Conservation (phyloP, 2,888 invertebrate species). For the Ophraella communa region DNA sequence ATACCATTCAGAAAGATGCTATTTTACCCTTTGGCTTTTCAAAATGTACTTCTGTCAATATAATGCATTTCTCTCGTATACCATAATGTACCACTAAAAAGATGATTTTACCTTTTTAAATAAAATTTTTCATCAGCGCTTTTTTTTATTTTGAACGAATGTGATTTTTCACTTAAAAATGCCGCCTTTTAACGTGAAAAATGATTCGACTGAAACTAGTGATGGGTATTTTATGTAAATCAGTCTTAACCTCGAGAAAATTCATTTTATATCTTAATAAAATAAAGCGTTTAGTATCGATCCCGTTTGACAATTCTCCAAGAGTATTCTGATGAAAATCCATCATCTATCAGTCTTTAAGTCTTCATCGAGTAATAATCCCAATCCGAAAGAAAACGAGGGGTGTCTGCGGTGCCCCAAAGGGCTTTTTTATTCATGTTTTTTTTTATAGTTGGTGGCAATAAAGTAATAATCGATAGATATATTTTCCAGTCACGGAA, state of each 20-base stretch:
- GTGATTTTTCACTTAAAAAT: background rate
- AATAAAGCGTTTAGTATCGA: background rate
- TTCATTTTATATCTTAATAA: background rate
- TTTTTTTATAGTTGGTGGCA: conserved; percentile 38
- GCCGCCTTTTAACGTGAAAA: too few relatives aligned
- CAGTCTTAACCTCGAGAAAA: background rate
- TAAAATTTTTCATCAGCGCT: too few relatives aligned
- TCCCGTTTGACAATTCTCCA: conserved; percentile 7
- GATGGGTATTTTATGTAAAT: background rate
- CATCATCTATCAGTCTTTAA: conserved; percentile 18
- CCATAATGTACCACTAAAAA: too few relatives aligned
- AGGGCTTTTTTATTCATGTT: conserved; percentile 40
- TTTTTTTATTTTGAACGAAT: too few relatives aligned
- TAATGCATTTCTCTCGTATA: too few relatives aligned
- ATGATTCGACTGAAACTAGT: too few relatives aligned
- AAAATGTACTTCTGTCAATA: too few relatives aligned
- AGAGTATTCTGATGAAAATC: conserved; percentile 1
- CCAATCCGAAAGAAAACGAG: conserved; percentile 3
- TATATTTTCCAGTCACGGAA: conserved; percentile 50
- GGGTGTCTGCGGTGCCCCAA: background rate
- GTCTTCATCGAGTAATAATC: conserved; percentile 25
- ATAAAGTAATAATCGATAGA: conserved; percentile 52
- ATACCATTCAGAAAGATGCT: too few relatives aligned
- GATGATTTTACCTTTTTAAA: too few relatives aligned
- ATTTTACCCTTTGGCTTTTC: too few relatives aligned